phyloP scores from a whole-genome alignment of 2,888 invertebrate species.

The Agrochola macilenta region DNA sequence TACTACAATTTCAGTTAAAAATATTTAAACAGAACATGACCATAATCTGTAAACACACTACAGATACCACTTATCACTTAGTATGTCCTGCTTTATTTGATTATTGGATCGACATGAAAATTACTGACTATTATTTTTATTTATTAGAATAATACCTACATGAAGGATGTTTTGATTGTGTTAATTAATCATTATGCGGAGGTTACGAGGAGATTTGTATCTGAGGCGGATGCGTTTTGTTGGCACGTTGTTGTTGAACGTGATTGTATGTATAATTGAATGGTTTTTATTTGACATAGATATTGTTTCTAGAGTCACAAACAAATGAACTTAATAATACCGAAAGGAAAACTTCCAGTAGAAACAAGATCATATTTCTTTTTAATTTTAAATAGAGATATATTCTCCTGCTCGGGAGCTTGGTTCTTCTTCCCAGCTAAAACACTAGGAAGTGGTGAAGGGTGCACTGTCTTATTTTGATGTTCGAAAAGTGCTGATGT shows the following conservation, averaged over 20 bases:
- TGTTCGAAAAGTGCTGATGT: too few species aligned
- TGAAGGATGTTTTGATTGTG: conserved; percentile 54
- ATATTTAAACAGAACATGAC: not conserved
- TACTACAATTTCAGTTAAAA: not conserved
- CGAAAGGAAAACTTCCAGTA: not conserved
- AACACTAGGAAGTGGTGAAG: too few species aligned
- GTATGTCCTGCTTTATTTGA: conserved; percentile 43
- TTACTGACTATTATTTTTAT: conserved; percentile 50
- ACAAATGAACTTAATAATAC: not conserved
- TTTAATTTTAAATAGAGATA: not conserved
- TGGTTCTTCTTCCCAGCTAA: too few species aligned
- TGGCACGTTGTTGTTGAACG: conserved; percentile 5
- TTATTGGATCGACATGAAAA: conserved; percentile 46
- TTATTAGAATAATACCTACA: conserved; percentile 43
- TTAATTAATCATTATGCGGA: conserved; percentile 52
- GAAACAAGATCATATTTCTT: not conserved
- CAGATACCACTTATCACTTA: conserved; percentile 47
- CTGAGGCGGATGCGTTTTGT: conserved; percentile 58
- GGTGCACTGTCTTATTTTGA: too few species aligned
- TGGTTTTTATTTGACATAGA: not conserved
- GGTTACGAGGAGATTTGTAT: conserved; percentile 52
- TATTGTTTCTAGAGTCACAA: not conserved
- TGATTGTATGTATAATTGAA: not conserved
- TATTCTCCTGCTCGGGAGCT: not conserved
- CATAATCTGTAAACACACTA: conserved; percentile 9